Evolutionary conservation across 1,140 invertebrate genomes (phyloP), one percentile per base, ranked within the genome.

Genomic region (Drosophila rhopaloa): DNA sequence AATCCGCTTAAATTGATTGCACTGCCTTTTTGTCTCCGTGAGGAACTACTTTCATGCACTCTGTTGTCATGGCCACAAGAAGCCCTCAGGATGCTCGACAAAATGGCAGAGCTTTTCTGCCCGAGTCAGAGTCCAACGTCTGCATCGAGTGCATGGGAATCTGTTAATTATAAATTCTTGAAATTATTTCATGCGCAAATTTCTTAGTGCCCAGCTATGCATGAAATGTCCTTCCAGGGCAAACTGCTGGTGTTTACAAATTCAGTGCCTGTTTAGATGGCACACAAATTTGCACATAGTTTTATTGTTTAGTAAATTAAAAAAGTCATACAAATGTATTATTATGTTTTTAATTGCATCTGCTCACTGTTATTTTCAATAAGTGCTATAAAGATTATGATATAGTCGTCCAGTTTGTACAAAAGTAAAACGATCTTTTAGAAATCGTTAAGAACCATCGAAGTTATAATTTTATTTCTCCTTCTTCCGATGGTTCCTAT

Each of bases 1-100:
- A 88, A 88, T 76, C 83, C 51, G 76, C 76, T 88, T 89, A 83
- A 79, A 89, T 77, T 88, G 83, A 88, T 83, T 88, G 83, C 61
- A 78, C 76, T 66, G 14, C 47, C 24, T 35, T 41, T 56, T 58
- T 70, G 48, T 27, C 35, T 16, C 27, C 41, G 38, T 14, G 38
- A n/a, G 3, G 27, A 10, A 10, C 1, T 29, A n/a, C 4, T n/a
- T n/a, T n/a, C 8, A 9, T 11, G 16, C 19, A 46, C 29, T 55
- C 16, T 29, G 53, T 77, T 54, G 57, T 51, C 65, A 54, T 57
- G 63, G 66, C 65, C 55, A 54, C 68, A 46, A 44, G 46, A 76
- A 79, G 60, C 16, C 41, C 38, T 16, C 41, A 75, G 51, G 60
- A 63, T 59, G 43, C 59, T 14, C 24, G 16, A 5, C 16, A 48